Evolutionary conservation across 2,797 vertebrate species (phyloP).

Genomic region (Selene dorsalis): DNA sequence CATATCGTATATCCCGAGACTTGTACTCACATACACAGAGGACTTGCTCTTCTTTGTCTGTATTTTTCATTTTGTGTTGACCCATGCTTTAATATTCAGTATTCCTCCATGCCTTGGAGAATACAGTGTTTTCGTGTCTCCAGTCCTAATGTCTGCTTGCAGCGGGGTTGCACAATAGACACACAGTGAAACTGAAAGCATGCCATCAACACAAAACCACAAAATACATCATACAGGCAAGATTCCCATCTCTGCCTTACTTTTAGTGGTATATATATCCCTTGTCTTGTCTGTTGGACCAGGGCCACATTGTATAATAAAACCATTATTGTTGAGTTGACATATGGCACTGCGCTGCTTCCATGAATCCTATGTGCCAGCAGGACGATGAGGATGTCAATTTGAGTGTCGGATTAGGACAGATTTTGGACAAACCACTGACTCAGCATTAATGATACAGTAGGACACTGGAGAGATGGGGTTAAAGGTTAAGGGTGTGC

Average conservation of each 20-base stretch:
- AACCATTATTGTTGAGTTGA: slow-evolving; percentile 76
- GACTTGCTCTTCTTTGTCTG: not conserved
- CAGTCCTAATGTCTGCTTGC: slow-evolving; percentile 18
- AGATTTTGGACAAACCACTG: slow-evolving; percentile 56
- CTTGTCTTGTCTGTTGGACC: slow-evolving; percentile 65
- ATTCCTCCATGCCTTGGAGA: slow-evolving; percentile 16
- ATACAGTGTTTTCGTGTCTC: slow-evolving; percentile 19
- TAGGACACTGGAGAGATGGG: slow-evolving; percentile 24
- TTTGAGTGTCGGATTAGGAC: slow-evolving; percentile 65
- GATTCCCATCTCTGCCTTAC: slow-evolving; percentile 47
- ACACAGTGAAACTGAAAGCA: slow-evolving; percentile 55
- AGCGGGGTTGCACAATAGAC: slow-evolving; percentile 60
- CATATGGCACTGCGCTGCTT: slow-evolving; percentile 52
- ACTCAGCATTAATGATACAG: slow-evolving; percentile 67
- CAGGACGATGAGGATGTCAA: slow-evolving; percentile 55
- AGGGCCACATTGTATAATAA: slow-evolving; percentile 75
- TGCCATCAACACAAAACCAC: slow-evolving; percentile 56
- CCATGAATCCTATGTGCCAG: slow-evolving; percentile 66
- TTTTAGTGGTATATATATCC: slow-evolving; percentile 57
- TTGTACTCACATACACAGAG: not conserved
- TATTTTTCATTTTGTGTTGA: slow-evolving; percentile 21
- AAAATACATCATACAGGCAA: slow-evolving; percentile 69
- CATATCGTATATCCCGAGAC: not conserved
- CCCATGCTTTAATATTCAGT: slow-evolving; percentile 20
- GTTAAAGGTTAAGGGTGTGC: slow-evolving; percentile 53